Percentiles rank a stretch among this genome's conserved stretches.
Conservation (phyloP, 2,113 vertebrate genomes). For the Oceanodroma tethys region DNA sequence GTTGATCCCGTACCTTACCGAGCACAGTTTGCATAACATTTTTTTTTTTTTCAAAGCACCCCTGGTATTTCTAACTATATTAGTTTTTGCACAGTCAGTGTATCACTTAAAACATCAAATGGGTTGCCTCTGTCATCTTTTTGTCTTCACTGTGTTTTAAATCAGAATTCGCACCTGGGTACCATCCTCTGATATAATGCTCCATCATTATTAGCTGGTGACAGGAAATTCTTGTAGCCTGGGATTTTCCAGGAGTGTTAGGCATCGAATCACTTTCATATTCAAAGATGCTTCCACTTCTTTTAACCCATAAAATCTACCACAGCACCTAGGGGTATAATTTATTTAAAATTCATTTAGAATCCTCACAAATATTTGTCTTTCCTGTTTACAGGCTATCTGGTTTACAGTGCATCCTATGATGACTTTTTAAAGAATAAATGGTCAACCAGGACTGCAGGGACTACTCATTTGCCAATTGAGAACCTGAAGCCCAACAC, state of each 20-base stretch:
- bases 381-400: conserved; percentile 78
- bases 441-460: conserved; percentile 85
- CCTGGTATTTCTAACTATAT: background rate
- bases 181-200: background rate
- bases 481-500: conserved; percentile 98
- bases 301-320: background rate
- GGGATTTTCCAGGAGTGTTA: background rate
- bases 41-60: rapidly evolving
- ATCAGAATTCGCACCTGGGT: background rate
- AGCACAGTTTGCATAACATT: background rate
- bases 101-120: background rate
- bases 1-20: background rate
- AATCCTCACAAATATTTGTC: background rate
- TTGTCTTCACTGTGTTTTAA: background rate
- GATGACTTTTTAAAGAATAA: conserved; percentile 94
- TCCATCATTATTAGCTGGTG: background rate
- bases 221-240: background rate
- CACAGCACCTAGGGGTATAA: rapidly evolving
- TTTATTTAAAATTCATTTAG: background rate
- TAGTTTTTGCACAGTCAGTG: background rate
- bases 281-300: background rate
- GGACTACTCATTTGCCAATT: conserved; percentile 86
- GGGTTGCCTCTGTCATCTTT: background rate
- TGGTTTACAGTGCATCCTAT: conserved; percentile 95
- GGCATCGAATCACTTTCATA: background rate